Evolutionary conservation across 2,797 vertebrate species (phyloP), one percentile per base, ranked within the genome.

Genomic region (Leptoclinus maculatus): DNA sequence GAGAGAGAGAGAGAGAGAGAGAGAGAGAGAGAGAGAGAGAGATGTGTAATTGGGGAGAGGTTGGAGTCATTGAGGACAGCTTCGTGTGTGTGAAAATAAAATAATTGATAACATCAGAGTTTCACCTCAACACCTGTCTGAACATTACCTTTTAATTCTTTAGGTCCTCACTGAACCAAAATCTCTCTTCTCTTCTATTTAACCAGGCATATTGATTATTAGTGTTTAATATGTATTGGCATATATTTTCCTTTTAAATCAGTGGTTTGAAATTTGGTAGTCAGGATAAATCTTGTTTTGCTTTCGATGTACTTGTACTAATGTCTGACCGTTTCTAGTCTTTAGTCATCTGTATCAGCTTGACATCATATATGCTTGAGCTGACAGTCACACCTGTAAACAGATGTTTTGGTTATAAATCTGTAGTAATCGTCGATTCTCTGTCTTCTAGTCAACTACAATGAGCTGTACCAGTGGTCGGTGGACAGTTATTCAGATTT

Each of bases 391-490:
- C 63, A 62, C 9, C 29, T 21, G 19, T 14, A 7, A 4, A 8
- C 19, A 2, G 14, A 53, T 21, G 10, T 23, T 2, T 39, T 2
- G 36, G 29, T 56, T 29, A 5, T 69, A 3, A 34, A 51, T 59
- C 5, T 64, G 17, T 47, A 12, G 16, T 80, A 66, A 53, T 32
- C 11, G 3, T 11, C 14, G 14, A 4, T 39, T 60, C 6, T 74
- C 29, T 73, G 13, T 89, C 27, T 32, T 93, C 11, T 78, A 99
- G 98, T 86, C 9, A 98, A 95, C 93, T 99, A 99, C 51, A 83
- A 92, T 38, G 97, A 99, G 54, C 88, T 99, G 2, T 99, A 98
- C 90, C 96, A 96, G 81, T 99, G 98, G 98, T 99, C 98, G 0
- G 95, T 98, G 87, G 95, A 96, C 64, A 96, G 85, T 7, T 98